A percentile compares a stretch with the other conserved stretches of the same genome.
These are phyloP conservation scores for Psittacula echo DNA, from an alignment of 2,797 vertebrate species.

Conservation along the genomic window DNA sequence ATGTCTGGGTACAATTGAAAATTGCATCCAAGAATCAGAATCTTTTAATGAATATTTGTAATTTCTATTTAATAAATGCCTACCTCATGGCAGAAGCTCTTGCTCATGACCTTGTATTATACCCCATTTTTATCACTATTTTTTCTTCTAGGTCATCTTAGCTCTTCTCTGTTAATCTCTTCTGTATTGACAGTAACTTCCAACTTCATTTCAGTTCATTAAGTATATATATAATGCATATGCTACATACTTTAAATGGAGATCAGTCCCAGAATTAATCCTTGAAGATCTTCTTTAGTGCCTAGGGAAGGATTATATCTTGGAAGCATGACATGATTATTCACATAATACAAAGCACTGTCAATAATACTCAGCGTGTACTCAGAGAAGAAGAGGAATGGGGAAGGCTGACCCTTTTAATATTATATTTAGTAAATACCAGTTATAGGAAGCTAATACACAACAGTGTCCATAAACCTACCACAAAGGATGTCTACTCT, in stretches of 20 bases:
- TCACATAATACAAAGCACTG: background rate
- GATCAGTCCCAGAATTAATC: constrained; percentile 22
- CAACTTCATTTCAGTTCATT: constrained; percentile 24
- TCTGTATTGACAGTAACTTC: constrained; percentile 9
- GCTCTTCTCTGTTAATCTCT: background rate
- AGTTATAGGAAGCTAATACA: background rate
- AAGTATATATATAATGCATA: background rate
- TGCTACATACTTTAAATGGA: background rate
- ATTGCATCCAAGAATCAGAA: background rate
- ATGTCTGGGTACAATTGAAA: background rate
- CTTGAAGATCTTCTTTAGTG: constrained; percentile 5
- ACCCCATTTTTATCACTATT: background rate
- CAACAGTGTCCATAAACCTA: background rate
- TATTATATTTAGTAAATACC: background rate
- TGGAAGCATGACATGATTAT: background rate
- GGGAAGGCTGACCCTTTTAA: background rate
- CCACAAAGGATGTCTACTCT: background rate
- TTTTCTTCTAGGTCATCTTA: background rate
- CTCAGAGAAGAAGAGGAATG: rapidly evolving
- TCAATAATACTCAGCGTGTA: background rate
- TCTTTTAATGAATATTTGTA: background rate
- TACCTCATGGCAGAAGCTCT: background rate
- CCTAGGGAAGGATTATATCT: background rate
- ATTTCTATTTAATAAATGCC: background rate
- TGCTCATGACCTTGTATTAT: background rate